Conservation (phyloP, 2,797 vertebrate genomes). For the Brachyrhaphis roseni region DNA sequence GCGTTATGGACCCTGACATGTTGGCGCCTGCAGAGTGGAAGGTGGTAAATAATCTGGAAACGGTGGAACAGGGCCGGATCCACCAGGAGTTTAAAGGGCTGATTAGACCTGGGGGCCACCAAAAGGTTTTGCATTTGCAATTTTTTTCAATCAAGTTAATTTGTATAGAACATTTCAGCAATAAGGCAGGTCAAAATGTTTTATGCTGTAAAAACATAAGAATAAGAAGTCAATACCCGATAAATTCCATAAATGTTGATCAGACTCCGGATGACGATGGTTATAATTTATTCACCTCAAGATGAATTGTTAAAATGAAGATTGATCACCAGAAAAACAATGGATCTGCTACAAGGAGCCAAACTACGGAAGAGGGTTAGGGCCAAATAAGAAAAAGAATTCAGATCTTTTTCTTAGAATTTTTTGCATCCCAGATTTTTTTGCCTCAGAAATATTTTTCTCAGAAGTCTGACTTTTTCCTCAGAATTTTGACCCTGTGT, state of each 20-base stretch:
- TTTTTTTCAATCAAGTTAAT: neutral
- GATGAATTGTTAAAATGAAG: slow-evolving; percentile 26
- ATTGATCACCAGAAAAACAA: slow-evolving; percentile 16
- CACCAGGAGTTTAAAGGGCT: neutral
- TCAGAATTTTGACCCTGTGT: too few relatives aligned
- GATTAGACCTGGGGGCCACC: neutral
- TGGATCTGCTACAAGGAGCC: neutral
- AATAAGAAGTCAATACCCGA: too few relatives aligned
- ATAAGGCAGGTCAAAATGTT: too few relatives aligned
- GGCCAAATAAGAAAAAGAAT: too few relatives aligned
- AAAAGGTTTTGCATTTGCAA: neutral
- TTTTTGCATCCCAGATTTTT: too few relatives aligned
- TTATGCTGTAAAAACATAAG: too few relatives aligned
- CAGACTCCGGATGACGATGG: slow-evolving; percentile 29
- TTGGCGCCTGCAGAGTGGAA: slow-evolving; percentile 39
- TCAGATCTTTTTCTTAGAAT: too few relatives aligned
- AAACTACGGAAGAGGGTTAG: too few relatives aligned
- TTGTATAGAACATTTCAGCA: too few relatives aligned
- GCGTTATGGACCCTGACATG: slow-evolving; percentile 55
- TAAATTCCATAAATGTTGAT: slow-evolving; percentile 62
- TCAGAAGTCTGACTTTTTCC: too few relatives aligned
- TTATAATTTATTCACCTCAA: slow-evolving; percentile 61
- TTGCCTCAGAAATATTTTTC: too few relatives aligned
- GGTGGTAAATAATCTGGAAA: slow-evolving; percentile 1
- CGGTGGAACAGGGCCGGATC: neutral